Evolutionary conservation across 2,888 invertebrate genomes (phyloP).

Genomic region (Coronaproctus castanopsis): DNA sequence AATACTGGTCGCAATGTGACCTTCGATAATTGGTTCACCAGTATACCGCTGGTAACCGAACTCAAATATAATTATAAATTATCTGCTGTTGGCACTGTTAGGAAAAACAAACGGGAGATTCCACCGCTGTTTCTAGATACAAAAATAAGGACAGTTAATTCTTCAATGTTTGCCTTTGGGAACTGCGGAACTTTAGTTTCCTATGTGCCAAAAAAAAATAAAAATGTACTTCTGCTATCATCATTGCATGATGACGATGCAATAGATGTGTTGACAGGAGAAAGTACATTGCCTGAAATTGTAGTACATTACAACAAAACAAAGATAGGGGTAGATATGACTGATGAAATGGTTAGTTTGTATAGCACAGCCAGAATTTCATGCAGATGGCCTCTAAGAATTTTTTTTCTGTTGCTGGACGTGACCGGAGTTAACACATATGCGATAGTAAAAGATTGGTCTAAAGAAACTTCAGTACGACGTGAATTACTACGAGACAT

Average conservation of each 20-base stretch:
- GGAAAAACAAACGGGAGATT: conserved; percentile 7
- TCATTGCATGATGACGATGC: neutral
- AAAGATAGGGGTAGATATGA: neutral
- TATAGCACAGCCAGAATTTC: neutral
- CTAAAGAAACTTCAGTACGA: neutral
- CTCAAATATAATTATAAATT: too few relatives aligned
- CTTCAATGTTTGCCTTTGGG: conserved; percentile 6
- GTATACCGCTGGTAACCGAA: too few relatives aligned
- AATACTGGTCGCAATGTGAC: neutral
- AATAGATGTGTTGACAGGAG: neutral
- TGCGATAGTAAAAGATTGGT: too few relatives aligned
- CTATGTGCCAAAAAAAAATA: neutral
- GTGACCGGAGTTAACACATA: neutral
- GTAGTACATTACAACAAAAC: neutral
- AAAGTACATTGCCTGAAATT: neutral
- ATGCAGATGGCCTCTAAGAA: neutral
- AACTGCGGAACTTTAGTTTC: neutral
- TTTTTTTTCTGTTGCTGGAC: neutral
- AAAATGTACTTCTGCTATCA: neutral
- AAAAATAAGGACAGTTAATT: conserved; percentile 3
- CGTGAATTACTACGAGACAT: neutral
- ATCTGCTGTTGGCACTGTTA: conserved; percentile 4
- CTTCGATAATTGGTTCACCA: neutral
- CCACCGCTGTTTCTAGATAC: conserved; percentile 6
- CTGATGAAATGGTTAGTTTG: neutral